Percentiles rank a stretch among this genome's conserved stretches.
Evolutionary conservation across 2,888 invertebrate species (phyloP).

Genomic region (Anoncus sp.): DNA sequence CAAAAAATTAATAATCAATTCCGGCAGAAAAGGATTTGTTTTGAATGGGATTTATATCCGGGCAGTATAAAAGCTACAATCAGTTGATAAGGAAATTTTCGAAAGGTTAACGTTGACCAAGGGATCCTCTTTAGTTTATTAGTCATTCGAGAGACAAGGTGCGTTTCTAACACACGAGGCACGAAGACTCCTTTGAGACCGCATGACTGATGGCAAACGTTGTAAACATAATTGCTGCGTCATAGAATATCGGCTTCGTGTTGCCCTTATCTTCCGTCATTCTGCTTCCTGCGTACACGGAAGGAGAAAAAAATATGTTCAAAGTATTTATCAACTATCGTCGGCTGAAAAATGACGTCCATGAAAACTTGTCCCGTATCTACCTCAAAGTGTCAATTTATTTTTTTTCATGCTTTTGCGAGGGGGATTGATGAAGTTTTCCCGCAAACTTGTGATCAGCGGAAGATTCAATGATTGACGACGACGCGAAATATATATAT

Average conservation of each 20-base stretch:
- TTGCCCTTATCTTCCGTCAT: not conserved
- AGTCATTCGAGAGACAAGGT: too few species aligned
- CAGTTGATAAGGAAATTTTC: too few species aligned
- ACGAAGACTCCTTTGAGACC: slow-evolving; percentile 5
- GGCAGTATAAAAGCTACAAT: too few species aligned
- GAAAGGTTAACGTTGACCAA: too few species aligned
- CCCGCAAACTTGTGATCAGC: not conserved
- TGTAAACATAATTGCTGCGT: slow-evolving; percentile 16
- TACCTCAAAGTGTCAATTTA: too few species aligned
- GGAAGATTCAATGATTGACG: slow-evolving; percentile 13
- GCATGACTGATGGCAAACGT: slow-evolving; percentile 22
- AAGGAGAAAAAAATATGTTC: slow-evolving; percentile 4
- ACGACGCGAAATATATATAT: not conserved
- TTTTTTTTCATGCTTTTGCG: too few species aligned
- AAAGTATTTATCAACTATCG: slow-evolving; percentile 10
- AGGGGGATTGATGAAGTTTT: not conserved
- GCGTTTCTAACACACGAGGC: not conserved
- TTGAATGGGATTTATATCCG: too few species aligned
- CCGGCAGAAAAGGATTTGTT: too few species aligned
- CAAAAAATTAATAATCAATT: too few species aligned
- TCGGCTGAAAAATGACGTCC: not conserved
- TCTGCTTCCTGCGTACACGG: not conserved
- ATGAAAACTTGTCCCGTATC: not conserved
- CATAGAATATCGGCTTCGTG: slow-evolving; percentile 13
- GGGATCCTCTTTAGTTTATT: too few species aligned